Conservation (phyloP, 2,113 vertebrate genomes). For the Elaphurus davidianus region DNA sequence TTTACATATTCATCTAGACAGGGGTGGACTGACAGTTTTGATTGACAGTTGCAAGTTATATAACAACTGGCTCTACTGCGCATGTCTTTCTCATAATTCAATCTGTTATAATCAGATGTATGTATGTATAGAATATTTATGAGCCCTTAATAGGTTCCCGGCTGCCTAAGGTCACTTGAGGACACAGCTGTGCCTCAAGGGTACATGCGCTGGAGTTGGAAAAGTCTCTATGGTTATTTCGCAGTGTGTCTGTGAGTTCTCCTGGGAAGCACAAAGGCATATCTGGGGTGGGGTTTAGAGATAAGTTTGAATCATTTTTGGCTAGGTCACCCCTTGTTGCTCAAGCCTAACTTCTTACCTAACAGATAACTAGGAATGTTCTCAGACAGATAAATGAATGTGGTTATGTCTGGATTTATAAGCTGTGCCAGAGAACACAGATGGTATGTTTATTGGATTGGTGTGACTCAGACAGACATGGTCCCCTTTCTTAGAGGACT, state of each 20-base stretch:
- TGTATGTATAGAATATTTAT: neutral
- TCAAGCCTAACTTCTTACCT: neutral
- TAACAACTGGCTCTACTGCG: neutral
- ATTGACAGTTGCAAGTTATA: neutral
- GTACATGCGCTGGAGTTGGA: neutral
- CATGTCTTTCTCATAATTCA: neutral
- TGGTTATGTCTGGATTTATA: constrained; percentile 57
- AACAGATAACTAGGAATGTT: constrained; percentile 56
- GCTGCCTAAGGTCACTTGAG: neutral
- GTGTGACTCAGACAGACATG: neutral
- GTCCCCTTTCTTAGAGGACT: neutral
- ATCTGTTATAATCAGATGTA: neutral
- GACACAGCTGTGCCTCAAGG: neutral
- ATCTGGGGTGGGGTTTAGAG: neutral
- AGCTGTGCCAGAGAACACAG: constrained; percentile 57
- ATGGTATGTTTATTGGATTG: constrained; percentile 58
- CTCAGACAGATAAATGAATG: constrained; percentile 66
- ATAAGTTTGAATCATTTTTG: neutral
- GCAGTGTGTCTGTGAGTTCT: neutral
- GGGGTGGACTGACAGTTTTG: neutral
- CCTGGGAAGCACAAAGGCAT: neutral
- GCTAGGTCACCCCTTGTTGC: neutral
- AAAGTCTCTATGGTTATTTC: neutral
- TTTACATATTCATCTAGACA: neutral
- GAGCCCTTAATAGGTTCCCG: neutral